Evolutionary conservation across 2,888 invertebrate species (phyloP), one percentile per base, ranked within the genome.

Genomic region (Athrips mouffetella): DNA sequence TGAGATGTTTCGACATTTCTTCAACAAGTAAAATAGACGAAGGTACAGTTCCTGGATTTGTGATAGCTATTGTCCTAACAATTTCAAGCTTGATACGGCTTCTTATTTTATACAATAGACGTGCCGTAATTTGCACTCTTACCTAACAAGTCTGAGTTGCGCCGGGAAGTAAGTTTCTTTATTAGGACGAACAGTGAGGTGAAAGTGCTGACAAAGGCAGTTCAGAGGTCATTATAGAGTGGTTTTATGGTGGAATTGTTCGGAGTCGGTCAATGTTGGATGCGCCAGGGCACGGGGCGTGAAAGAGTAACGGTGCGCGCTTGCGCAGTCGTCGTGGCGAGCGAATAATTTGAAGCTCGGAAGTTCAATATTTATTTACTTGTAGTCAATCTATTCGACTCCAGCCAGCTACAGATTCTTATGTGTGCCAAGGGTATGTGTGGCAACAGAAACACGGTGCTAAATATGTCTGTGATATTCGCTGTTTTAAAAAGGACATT

Each of bases 51-150:
- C 20, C 8, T 7, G 8, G 39, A 50, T 45, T 40, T 30, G 27
- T 48, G 44, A 48, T 45, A 27, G 25, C 45, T 27, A 48, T 61
- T 62, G 58, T 57, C 63, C 51, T 48, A 51, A 53, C 50, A n/a
- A n/a, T n/a, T 16, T 11, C 4, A 16, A 10, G 13, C 20, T 56
- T 62, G 75, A 70, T 68, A 78, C 75, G 79, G 72, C 60, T 65
- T 65, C 65, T 80, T 69, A 62, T 57, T 76, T 54, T 52, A 53
- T 65, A 81, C 80, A 83, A 84, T 78, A 62, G 73, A 58, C 57
- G 59, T 59, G 52, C 52, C 50, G 64, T 59, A 70, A 69, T 72
- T 68, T 64, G 63, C 58, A 55, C 60, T 60, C 62, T 60, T 51
- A 49, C 47, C 42, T 7, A 23, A 23, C 42, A 42, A 27, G 7